Percentiles rank a stretch among this genome's conserved stretches.
Evolutionary conservation across 2,888 invertebrate species (phyloP).

Genomic region (Rhamphomyia laevipes): DNA sequence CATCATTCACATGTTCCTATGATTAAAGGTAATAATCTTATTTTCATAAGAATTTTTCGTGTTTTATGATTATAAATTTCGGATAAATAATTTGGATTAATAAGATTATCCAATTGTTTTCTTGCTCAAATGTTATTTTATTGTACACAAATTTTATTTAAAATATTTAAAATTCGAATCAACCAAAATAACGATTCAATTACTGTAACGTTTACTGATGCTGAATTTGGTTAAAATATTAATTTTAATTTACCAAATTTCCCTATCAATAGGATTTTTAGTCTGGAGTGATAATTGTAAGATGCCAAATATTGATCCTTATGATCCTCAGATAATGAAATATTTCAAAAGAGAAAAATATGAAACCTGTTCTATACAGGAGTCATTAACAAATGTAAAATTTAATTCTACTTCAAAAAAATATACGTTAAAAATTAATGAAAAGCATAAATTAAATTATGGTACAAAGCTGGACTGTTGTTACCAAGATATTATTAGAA

Average conservation of each 20-base stretch:
- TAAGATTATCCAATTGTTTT: too few species aligned
- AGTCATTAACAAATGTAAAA: slow-evolving; percentile 27
- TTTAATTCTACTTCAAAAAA: slow-evolving; percentile 22
- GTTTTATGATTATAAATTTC: too few species aligned
- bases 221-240: too few species aligned
- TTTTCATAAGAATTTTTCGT: too few species aligned
- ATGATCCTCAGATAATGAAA: slow-evolving; percentile 42
- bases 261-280: slow-evolving; percentile 31
- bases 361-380: slow-evolving; percentile 39
- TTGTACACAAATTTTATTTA: too few species aligned
- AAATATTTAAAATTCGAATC: too few species aligned
- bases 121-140: too few species aligned
- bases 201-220: too few species aligned
- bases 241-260: too few species aligned
- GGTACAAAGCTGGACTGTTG: slow-evolving; percentile 26
- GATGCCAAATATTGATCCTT: slow-evolving; percentile 49
- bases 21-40: too few species aligned
- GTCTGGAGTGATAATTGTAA: slow-evolving; percentile 48
- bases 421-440: slow-evolving; percentile 26
- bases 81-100: too few species aligned
- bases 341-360: slow-evolving; percentile 43
- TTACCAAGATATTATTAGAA: slow-evolving; percentile 29
- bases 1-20: slow-evolving; percentile 32
- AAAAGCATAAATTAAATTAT: slow-evolving; percentile 17
- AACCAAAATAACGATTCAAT: too few species aligned